Base-by-base conservation (phyloP, 2,888 invertebrate genomes). In the Agonopterix subpropinquella region DNA sequence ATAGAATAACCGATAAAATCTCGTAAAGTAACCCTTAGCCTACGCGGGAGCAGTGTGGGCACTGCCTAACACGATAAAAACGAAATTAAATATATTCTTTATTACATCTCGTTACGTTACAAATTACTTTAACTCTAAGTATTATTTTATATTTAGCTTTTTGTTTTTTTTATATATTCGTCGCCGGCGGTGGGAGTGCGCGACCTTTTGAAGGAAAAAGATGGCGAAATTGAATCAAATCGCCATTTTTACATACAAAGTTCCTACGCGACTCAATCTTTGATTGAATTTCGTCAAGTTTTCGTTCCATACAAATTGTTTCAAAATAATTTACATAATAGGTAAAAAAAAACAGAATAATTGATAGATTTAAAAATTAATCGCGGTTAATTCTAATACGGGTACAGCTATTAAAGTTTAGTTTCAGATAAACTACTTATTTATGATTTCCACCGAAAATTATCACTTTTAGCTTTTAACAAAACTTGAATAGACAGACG, bases 101-200 rank as follows among this genome's bases (percentile, higher is more conserved):
- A 73, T 72, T 75, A 73, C 73, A 79, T 73, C 71, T 78, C 77
- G 72, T 77, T 78, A 79, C 71, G 70, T 79, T 78, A 80, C 76
- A 77, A 72, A 68, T 76, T 75, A 71, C 65, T 70, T 72, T 77
- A 67, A 67, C 70, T 65, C 80, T 80, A 79, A 67, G 64, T 75
- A 75, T 75, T 67, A 69, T 70, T 70, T 72, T 70, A 73, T 70
- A 59, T 62, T 75, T 71, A 70, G 67, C 68, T 71, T 74, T 68
- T 68, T 49, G 64, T 66, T 59, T 67, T 65, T 65, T 66, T 58
- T 59, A 61, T 64, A 44, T 35, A 28, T 44, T 37, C 10, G 10
- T 64, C 57, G 62, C 66, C 62, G 64, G 62, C 59, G 61, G 57
- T 61, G 57, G 54, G 57, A 60, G 66, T 57, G 54, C 61, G 61